A percentile compares a stretch with the other conserved stretches of the same genome.
These are phyloP conservation scores for Calosoma granatense DNA, from an alignment of 1,140 invertebrate species.

Conservation along the genomic window DNA sequence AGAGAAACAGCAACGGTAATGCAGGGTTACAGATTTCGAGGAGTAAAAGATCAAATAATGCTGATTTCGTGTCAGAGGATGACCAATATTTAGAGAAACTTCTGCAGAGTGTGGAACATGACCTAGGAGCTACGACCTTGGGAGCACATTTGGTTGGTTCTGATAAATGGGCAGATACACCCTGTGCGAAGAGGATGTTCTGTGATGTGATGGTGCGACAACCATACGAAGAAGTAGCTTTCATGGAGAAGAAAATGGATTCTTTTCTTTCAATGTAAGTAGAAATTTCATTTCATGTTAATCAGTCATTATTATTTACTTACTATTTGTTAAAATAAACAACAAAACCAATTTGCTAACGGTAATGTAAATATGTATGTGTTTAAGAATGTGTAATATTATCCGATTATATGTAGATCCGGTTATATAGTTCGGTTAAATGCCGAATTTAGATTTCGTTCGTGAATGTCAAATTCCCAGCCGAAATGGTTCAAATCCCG, in stretches of 20 bases:
- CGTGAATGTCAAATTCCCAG: no score
- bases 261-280: constrained; percentile 60
- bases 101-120: constrained; percentile 36
- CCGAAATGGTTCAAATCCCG: no score
- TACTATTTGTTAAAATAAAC: background rate
- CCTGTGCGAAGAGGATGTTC: constrained; percentile 64
- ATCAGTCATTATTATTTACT: background rate
- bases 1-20: background rate
- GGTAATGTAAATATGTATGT: no score
- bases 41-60: background rate
- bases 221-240: constrained; percentile 48
- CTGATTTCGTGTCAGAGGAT: constrained; percentile 20
- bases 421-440: no score
- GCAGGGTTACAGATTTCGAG: background rate
- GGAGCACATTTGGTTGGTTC: constrained; percentile 38
- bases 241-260: constrained; percentile 72
- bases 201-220: constrained; percentile 60
- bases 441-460: no score
- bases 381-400: no score
- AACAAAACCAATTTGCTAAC: no score
- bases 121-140: constrained; percentile 31
- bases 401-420: no score
- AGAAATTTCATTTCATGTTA: no score
- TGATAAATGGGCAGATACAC: constrained; percentile 56
- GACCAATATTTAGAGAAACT: constrained; percentile 32